Percentiles rank a stretch among this genome's conserved stretches.
phyloP scores from a whole-genome alignment of 23 tunicate genomes.

The Ciona savignyi region DNA sequence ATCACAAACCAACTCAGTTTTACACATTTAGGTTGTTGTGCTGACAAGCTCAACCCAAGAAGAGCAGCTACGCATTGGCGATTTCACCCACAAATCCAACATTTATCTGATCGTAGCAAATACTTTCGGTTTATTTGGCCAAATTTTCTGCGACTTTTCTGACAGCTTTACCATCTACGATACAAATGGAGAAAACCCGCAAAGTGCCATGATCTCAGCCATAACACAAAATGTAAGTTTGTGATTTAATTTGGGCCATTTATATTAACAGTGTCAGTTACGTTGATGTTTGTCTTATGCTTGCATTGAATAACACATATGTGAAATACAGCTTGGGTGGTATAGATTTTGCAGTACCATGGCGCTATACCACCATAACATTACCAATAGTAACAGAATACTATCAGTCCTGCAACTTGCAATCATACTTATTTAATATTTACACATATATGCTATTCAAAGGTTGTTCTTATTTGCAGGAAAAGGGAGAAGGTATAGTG shows the following conservation, averaged over 20 bases:
- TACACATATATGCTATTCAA: too few species aligned
- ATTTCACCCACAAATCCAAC: conserved; percentile 53
- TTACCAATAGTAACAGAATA: too few species aligned
- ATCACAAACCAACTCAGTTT: too few species aligned
- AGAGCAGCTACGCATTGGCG: conserved; percentile 59
- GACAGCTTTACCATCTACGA: conserved; percentile 65
- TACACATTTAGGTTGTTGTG: conserved; percentile 73
- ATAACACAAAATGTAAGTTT: conserved; percentile 84
- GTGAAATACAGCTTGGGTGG: too few species aligned
- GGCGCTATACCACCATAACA: too few species aligned
- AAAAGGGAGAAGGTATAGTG: conserved; percentile 88
- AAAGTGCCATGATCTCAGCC: conserved; percentile 75
- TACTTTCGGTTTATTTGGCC: conserved; percentile 81
- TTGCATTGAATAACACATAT: too few species aligned
- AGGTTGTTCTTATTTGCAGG: too few species aligned
- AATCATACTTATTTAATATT: too few species aligned
- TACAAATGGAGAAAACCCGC: conserved; percentile 77
- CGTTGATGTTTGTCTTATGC: too few species aligned
- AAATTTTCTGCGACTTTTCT: conserved; percentile 95
- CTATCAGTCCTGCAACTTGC: too few species aligned
- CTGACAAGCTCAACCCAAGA: conserved; percentile 43
- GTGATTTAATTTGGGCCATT: background rate
- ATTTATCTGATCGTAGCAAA: conserved; percentile 76
- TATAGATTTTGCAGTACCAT: too few species aligned
- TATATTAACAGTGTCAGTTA: too few species aligned